Percentiles rank a stretch among this genome's conserved stretches.
phyloP scores from a whole-genome alignment of 2,888 invertebrate species.

The Nomada goodeniana region DNA sequence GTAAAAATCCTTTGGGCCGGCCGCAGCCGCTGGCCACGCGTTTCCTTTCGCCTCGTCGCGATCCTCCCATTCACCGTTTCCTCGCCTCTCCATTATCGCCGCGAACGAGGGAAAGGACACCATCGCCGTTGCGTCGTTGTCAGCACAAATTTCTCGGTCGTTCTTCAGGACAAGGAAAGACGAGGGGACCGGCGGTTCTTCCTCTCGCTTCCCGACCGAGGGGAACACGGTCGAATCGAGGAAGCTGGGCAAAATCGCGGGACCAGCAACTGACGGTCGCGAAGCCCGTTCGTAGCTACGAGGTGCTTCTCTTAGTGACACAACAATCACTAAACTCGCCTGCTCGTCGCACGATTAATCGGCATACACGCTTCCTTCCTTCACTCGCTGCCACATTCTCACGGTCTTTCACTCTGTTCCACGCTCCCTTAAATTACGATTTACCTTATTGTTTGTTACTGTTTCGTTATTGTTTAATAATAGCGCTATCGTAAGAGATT shows the following conservation, averaged over 20 bases:
- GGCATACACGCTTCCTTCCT: slow-evolving; percentile 10
- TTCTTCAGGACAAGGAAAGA: no score
- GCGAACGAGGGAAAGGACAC: not conserved
- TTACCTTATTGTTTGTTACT: slow-evolving; percentile 72
- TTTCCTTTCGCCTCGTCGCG: not conserved
- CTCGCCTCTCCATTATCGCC: not conserved
- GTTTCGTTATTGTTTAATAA: slow-evolving; percentile 72
- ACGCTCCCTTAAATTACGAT: slow-evolving; percentile 63
- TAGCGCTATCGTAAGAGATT: slow-evolving; percentile 71
- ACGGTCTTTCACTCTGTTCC: slow-evolving; percentile 9
- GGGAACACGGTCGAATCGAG: not conserved
- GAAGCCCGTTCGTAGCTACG: slow-evolving; percentile 40
- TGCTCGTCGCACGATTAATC: slow-evolving; percentile 35
- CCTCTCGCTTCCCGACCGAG: not conserved
- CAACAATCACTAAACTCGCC: slow-evolving; percentile 31
- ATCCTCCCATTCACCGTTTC: not conserved
- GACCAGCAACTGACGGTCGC: slow-evolving; percentile 28
- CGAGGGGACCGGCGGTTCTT: no score
- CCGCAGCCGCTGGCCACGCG: slow-evolving; percentile 36
- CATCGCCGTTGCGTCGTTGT: not conserved
- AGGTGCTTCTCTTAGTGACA: slow-evolving; percentile 42
- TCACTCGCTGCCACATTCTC: not conserved
- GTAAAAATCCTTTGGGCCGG: slow-evolving; percentile 74
- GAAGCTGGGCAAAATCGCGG: slow-evolving; percentile 22
- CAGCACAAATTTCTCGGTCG: no score